Evolutionary conservation across 2,113 vertebrate species (phyloP), one percentile per base, ranked within the genome.

Genomic region (Bufo gargarizans): DNA sequence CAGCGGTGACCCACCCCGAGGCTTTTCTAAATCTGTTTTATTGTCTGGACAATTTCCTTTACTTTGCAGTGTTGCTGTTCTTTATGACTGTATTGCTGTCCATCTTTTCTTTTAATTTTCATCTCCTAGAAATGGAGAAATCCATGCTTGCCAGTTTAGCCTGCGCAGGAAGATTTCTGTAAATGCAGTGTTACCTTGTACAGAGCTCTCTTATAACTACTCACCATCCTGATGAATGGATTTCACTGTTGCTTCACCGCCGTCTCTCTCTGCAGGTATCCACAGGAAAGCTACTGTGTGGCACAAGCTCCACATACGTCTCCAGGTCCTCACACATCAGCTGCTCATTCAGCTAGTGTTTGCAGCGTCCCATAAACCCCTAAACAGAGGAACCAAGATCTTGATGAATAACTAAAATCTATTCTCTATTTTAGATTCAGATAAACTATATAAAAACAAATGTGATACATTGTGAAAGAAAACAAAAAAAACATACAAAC

Each of bases 241-340:
- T 89, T 90, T 93, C 91, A 90, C 91, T 92, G 88, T 90, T 89
- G 90, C 90, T 91, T 92, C 91, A 95, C 94, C 86, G 94, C 65
- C 33, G 92, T 92, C 94, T 92, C 92, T 95, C 92, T 94, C 95
- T 56, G 92, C 94, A 90, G 95, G 94, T 95, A 94, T 95, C 92
- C 92, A 91, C 93, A 93, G 93, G 93, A 92, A 93, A 95, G 95
- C 95, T 94, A 96, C 92, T 92, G 88, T 91, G 91, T 91, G 91
- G 93, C 92, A 95, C 94, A 94, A 91, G 92, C 95, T 97, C 97
- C 95, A 97, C 97, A 99, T 99, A 97, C 96, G 97, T 95, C 93
- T 94, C 93, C 91, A 90, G 91, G 92, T 96, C 95, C 94, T 92
- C 91, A 94, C 93, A 93, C 92, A 95, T 93, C 90, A 94, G n/a